Percentiles rank a stretch among this genome's conserved stretches.
Evolutionary conservation across 2,797 vertebrate species (phyloP).

Genomic region (Rhinichthys osculus): DNA sequence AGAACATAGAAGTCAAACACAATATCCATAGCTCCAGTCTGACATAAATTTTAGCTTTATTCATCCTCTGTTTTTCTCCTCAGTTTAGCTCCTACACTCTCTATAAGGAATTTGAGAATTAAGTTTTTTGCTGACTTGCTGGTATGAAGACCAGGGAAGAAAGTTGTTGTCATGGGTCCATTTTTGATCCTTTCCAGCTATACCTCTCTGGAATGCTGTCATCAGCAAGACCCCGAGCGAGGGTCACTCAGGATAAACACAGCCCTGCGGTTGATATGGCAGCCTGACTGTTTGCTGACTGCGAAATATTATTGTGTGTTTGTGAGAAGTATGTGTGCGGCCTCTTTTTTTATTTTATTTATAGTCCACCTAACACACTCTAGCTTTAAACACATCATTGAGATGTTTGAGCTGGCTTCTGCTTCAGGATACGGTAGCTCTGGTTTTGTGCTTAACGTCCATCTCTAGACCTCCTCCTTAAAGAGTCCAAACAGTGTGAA

Average conservation of each 20-base stretch:
- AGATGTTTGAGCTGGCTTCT: conserved; percentile 39
- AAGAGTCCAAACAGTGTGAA: conserved; percentile 40
- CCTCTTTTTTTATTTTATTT: conserved; percentile 27
- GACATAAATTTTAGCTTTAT: conserved; percentile 15
- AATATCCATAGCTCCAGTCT: conserved; percentile 5
- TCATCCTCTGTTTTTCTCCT: conserved; percentile 30
- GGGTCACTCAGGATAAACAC: conserved; percentile 64
- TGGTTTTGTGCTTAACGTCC: conserved; percentile 51
- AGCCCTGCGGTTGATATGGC: conserved; percentile 58
- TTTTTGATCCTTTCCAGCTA: conserved; percentile 54
- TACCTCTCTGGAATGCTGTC: conserved; percentile 61
- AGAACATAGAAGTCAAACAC: conserved; percentile 13
- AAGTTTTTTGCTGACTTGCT: conserved; percentile 24
- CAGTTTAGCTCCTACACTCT: background rate
- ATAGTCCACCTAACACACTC: conserved; percentile 45
- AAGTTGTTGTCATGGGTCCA: conserved; percentile 2
- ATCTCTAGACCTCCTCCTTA: conserved; percentile 40
- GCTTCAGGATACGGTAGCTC: conserved; percentile 27
- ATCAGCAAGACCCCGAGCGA: conserved; percentile 51
- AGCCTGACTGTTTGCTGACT: conserved; percentile 46
- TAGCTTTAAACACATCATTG: conserved; percentile 45
- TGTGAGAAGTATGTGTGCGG: conserved; percentile 46
- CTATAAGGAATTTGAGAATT: conserved; percentile 11
- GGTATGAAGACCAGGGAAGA: conserved; percentile 17
- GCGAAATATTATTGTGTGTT: conserved; percentile 43